Conservation (phyloP, 2,797 vertebrate species). For the Gouania willdenowi region DNA sequence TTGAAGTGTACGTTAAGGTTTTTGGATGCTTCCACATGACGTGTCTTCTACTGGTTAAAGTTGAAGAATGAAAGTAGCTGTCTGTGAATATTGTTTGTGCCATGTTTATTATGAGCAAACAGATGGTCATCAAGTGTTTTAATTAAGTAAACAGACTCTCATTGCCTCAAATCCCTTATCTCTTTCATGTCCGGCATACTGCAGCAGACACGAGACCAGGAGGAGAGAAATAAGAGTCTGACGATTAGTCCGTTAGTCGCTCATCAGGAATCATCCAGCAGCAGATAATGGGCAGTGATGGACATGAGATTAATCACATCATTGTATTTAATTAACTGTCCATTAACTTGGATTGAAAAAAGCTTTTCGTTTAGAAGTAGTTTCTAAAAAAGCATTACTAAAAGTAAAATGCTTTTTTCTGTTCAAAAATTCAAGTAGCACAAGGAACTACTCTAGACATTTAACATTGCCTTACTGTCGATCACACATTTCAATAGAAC, state of each 20-base stretch:
- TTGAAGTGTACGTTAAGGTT: conserved; percentile 4
- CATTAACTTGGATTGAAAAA: too few species aligned
- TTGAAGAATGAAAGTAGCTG: conserved; percentile 16
- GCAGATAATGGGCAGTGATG: too few species aligned
- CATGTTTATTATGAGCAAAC: conserved; percentile 51
- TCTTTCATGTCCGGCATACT: conserved; percentile 42
- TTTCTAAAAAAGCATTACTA: too few species aligned
- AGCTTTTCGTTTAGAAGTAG: too few species aligned
- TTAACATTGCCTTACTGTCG: too few species aligned
- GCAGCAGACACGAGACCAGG: conserved; percentile 21
- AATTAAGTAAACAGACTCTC: conserved; percentile 57
- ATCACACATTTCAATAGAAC: too few species aligned
- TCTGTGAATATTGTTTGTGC: conserved; percentile 30
- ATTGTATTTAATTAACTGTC: too few species aligned
- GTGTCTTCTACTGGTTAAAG: conserved; percentile 12
- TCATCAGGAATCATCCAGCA: conserved; percentile 24
- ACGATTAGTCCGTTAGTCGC: conserved; percentile 1
- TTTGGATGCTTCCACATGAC: conserved; percentile 1
- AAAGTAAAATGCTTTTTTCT: too few species aligned
- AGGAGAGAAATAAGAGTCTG: not conserved
- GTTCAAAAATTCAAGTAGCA: too few species aligned
- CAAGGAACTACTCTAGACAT: too few species aligned
- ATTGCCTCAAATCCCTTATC: conserved; percentile 41
- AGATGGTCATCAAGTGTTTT: conserved; percentile 64
- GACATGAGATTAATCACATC: too few species aligned